Conservation (phyloP, 2,797 vertebrate genomes). For the Eleutherodactylus coqui region DNA sequence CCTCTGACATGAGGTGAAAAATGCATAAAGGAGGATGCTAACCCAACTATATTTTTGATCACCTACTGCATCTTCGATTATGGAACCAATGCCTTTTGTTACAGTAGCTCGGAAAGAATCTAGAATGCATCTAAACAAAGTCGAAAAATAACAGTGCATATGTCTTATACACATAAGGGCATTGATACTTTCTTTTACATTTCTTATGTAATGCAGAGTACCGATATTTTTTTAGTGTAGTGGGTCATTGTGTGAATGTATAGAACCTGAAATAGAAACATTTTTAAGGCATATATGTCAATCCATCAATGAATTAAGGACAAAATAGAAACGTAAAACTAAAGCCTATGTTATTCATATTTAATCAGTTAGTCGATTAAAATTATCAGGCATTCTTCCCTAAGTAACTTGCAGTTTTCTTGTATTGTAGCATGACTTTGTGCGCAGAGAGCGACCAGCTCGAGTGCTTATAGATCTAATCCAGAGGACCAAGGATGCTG, state of each 20-base stretch:
- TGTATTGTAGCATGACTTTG: slow-evolving; percentile 88
- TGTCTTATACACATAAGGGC: no score
- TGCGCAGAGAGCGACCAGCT: slow-evolving; percentile 86
- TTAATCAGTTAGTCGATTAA: neutral
- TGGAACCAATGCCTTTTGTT: neutral
- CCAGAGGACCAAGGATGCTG: slow-evolving; percentile 91
- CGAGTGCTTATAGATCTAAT: slow-evolving; percentile 92
- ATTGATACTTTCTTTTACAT: no score
- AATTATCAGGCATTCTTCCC: neutral
- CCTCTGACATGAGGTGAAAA: no score
- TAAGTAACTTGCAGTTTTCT: slow-evolving; percentile 26
- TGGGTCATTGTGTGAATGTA: neutral
- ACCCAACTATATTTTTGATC: no score
- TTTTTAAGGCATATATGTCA: neutral
- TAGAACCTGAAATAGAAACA: no score
- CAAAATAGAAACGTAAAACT: neutral
- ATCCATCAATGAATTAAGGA: neutral
- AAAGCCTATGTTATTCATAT: no score
- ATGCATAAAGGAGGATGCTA: no score
- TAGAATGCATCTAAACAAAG: no score
- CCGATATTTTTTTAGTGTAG: no score
- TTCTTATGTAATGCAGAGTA: no score
- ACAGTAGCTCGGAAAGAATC: neutral
- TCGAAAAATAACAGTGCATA: no score
- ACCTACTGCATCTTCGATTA: no score